Base-by-base conservation (phyloP, 2,797 vertebrate genomes). In the Cheirogaleus major region DNA sequence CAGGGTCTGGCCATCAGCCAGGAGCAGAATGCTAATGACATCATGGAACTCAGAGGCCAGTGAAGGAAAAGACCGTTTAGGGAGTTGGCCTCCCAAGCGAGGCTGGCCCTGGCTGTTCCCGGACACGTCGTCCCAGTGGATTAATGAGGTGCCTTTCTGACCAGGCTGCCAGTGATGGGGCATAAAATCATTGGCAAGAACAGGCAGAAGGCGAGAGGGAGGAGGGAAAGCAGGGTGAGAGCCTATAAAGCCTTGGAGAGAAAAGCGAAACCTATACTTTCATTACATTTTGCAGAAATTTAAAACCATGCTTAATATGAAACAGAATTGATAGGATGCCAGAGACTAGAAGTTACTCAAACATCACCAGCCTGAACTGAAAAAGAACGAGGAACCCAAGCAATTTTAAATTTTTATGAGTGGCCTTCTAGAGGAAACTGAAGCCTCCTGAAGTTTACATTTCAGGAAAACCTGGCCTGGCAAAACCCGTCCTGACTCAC, bases 51-150 rank as follows among this genome's bases (percentile, higher is more conserved):
- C n/a, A 8, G 61, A 95, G 89, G 93, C 82, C 52, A 32, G 63
- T 0, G 50, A 85, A 92, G 89, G 80, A 87, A 95, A 84, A 82
- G 43, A 41, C 22, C 1, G 15, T 20, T 61, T 67, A 20, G 43
- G 95, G 92, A 35, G 32, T 8, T 61, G 65, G 67, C 65, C 38
- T 79, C 70, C 41, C 7, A 93, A 96, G 93, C 7, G 94, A 96
- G 94, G 95, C 89, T 98, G 98, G 97, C 97, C 92, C 97, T 96
- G 89, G 70, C 97, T 82, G 95, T 89, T 97, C 95, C 96, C 92
- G 87, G 93, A 69, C 88, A 93, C 94, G 88, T 78, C 9, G 59
- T 98, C 73, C 95, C 67, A 57, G 84, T 85, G 93, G 88, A 98
- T 95, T 97, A 97, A 98, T 88, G 93, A 97, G 95, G 96, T 92